Conservation (phyloP, 2,888 invertebrate genomes). For the Pheosia tremula region DNA sequence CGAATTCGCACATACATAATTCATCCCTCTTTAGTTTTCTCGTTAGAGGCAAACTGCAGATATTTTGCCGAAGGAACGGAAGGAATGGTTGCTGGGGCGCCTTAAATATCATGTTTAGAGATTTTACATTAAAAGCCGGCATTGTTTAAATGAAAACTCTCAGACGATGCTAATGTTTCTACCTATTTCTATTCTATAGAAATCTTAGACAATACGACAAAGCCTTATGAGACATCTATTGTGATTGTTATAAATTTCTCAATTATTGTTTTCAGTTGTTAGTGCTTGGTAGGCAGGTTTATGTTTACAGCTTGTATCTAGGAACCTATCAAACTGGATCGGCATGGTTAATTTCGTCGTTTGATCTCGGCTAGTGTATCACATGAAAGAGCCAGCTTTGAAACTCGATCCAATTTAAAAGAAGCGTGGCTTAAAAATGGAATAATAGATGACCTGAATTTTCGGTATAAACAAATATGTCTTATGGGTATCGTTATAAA, state of each 20-base stretch:
- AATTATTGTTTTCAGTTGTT: too few relatives aligned
- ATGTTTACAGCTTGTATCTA: too few relatives aligned
- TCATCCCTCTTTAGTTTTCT: constrained; percentile 3
- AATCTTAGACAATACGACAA: too few relatives aligned
- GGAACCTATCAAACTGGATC: too few relatives aligned
- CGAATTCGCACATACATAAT: constrained; percentile 6
- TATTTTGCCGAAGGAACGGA: too few relatives aligned
- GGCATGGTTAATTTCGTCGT: too few relatives aligned
- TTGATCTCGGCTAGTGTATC: background rate
- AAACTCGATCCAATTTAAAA: background rate
- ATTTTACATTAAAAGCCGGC: background rate
- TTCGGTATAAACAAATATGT: background rate
- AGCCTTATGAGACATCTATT: too few relatives aligned
- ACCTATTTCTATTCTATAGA: too few relatives aligned
- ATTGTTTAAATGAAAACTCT: background rate
- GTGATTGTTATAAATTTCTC: too few relatives aligned
- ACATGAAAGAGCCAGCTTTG: background rate
- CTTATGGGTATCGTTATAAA: background rate
- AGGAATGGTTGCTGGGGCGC: background rate
- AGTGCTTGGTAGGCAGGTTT: too few relatives aligned
- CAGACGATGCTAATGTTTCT: background rate
- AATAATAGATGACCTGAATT: background rate
- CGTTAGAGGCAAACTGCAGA: background rate
- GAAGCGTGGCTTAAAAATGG: background rate
- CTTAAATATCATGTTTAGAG: too few relatives aligned